A percentile compares a stretch with the other conserved stretches of the same genome.
Conservation (phyloP, 2,113 vertebrate genomes). For the Chauna torquata region DNA sequence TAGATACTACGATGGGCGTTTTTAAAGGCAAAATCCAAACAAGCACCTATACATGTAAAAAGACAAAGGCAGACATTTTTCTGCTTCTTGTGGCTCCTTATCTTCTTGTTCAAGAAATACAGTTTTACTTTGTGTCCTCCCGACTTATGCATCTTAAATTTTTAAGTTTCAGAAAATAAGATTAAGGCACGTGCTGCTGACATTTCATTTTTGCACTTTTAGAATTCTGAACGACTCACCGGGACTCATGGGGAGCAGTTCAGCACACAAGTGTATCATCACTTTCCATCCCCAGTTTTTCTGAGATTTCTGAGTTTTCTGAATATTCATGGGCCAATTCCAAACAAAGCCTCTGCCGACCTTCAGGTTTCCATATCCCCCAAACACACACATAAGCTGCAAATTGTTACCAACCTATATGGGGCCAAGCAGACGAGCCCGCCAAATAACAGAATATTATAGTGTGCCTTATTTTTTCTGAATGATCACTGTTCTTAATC, state of each 20-base stretch:
- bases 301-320: background rate
- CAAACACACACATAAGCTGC: background rate
- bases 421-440: background rate
- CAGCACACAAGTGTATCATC: accelerated
- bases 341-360: background rate
- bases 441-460: background rate
- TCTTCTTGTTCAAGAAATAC: background rate
- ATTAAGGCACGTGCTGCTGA: background rate
- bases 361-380: accelerated
- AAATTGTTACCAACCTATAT: accelerated
- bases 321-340: background rate
- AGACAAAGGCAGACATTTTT: background rate
- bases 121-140: background rate
- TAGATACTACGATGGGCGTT: background rate
- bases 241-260: background rate
- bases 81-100: background rate
- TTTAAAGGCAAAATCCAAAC: background rate
- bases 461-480: background rate
- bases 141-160: accelerated
- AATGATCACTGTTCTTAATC: background rate
- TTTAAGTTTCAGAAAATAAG: background rate
- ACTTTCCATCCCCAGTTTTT: background rate
- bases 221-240: background rate
- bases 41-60: accelerated
- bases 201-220: accelerated